Evolutionary conservation across 2,888 invertebrate genomes (phyloP).

Genomic region (Drosophila fulvimacula): DNA sequence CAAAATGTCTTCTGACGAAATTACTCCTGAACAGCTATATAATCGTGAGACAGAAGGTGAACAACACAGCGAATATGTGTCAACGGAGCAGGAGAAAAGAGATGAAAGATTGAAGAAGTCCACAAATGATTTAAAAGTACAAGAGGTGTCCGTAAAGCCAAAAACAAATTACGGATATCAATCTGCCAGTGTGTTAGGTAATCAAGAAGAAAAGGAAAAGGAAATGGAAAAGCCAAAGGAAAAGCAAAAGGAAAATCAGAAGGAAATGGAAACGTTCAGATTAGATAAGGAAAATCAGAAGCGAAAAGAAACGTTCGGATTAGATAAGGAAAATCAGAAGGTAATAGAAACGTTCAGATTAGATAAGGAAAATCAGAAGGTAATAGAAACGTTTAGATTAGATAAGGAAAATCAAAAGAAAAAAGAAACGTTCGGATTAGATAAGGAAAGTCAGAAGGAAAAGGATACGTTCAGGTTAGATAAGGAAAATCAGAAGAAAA

Average conservation of each 20-base stretch:
- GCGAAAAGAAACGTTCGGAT: neutral
- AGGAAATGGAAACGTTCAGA: too few species aligned
- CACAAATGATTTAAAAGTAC: neutral
- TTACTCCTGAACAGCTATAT: slow-evolving; percentile 23
- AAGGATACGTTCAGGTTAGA: too few species aligned
- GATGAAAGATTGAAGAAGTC: neutral
- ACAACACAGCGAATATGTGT: neutral
- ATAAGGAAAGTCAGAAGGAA: too few species aligned
- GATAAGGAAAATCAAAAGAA: too few species aligned
- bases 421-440: too few species aligned
- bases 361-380: too few species aligned
- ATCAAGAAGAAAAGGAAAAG: neutral
- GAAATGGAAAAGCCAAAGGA: neutral
- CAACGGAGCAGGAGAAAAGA: too few species aligned
- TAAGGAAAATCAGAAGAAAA: too few species aligned
- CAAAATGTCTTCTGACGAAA: neutral
- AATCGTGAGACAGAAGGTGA: slow-evolving; percentile 16
- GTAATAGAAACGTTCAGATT: too few species aligned
- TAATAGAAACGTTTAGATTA: neutral
- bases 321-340: too few species aligned
- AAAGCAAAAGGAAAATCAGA: too few species aligned
- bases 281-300: too few species aligned
- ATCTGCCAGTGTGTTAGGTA: neutral
- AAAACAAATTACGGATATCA: neutral
- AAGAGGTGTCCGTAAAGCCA: neutral